phyloP scores from a whole-genome alignment of 1,140 invertebrate species.

The Temnothorax curvispinosus region DNA sequence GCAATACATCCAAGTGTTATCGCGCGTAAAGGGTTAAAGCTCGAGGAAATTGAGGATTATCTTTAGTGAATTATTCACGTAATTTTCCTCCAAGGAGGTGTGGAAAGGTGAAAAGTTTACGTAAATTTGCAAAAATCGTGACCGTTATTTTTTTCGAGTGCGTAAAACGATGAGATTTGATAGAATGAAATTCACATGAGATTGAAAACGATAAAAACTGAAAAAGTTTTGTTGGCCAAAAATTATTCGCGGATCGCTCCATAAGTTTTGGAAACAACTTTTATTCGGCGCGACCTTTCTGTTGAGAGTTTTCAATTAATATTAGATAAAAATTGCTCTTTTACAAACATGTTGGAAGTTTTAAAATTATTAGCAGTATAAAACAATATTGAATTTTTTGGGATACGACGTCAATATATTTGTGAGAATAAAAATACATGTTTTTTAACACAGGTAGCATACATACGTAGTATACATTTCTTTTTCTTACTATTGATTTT shows the following conservation, averaged over 20 bases:
- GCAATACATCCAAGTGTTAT: not conserved
- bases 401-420: not conserved
- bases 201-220: slow-evolving; percentile 2
- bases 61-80: not conserved
- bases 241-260: not conserved
- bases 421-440: not conserved
- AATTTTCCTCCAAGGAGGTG: not conserved
- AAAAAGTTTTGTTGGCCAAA: slow-evolving; percentile 14
- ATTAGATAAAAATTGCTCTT: not conserved
- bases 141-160: slow-evolving; percentile 10
- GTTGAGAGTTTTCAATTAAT: not conserved
- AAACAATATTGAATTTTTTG: not conserved
- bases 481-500: not conserved
- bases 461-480: no score
- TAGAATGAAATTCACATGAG: slow-evolving; percentile 2
- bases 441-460: not conserved
- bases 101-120: not conserved
- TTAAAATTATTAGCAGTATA: not conserved
- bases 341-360: not conserved
- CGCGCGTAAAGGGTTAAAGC: not conserved
- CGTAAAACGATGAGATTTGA: slow-evolving; percentile 11
- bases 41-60: slow-evolving; percentile 26
- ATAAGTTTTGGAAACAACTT: not conserved
- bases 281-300: not conserved
- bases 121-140: not conserved